Conservation (phyloP, 1,140 invertebrate genomes). For the Cotesia typhae region DNA sequence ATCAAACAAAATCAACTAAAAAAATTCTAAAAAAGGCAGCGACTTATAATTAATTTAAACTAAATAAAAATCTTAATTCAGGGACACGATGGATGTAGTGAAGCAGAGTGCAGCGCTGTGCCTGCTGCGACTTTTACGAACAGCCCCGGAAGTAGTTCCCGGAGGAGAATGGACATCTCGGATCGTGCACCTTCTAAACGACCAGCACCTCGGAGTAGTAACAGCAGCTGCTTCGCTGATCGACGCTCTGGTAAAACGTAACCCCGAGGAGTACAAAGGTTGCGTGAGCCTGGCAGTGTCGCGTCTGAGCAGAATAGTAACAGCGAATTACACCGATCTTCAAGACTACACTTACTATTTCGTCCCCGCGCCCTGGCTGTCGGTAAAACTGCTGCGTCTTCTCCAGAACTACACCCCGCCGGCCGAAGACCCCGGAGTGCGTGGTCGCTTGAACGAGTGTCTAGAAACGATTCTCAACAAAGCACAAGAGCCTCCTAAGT, state of each 20-base stretch:
- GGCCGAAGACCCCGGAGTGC: slow-evolving; percentile 91
- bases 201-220: slow-evolving; percentile 99
- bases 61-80: slow-evolving; percentile 58
- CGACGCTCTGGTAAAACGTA: slow-evolving; percentile 97
- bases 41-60: not conserved
- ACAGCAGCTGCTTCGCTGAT: slow-evolving; percentile 98
- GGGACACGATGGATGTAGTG: slow-evolving; percentile 99
- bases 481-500: slow-evolving; percentile 99
- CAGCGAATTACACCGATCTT: slow-evolving; percentile 96
- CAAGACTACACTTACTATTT: slow-evolving; percentile 99
- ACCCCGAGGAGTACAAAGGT: slow-evolving; percentile 99
- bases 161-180: slow-evolving; percentile 98
- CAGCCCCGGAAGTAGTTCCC: slow-evolving; percentile 93
- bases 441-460: slow-evolving; percentile 96
- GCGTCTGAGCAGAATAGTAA: slow-evolving; percentile 95
- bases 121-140: slow-evolving; percentile 90
- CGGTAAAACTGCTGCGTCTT: slow-evolving; percentile 95
- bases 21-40: no score
- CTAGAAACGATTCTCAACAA: slow-evolving; percentile 99
- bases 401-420: slow-evolving; percentile 99
- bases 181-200: slow-evolving; percentile 98
- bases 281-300: slow-evolving; percentile 98
- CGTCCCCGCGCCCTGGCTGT: slow-evolving; percentile 99
- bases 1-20: no score
- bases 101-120: slow-evolving; percentile 99